Base-by-base conservation (phyloP, 2,113 vertebrate species). In the Acrocephalus kingi region DNA sequence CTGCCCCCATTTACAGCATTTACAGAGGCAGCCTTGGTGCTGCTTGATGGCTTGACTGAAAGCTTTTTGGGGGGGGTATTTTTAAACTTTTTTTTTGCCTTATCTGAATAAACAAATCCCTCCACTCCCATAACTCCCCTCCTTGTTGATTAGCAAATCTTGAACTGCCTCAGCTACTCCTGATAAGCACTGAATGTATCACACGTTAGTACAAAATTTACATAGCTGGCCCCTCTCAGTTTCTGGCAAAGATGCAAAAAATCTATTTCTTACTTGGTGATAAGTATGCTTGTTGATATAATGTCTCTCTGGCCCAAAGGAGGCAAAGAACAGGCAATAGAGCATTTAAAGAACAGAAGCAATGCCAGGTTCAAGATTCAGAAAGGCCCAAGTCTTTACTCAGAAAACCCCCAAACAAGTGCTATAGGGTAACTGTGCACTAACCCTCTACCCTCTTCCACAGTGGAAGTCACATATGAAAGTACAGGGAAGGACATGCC, bases 391-490 rank as follows among this genome's bases (percentile, higher is more conserved):
- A 8, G 1, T 71, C 35, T 54, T 84, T 61, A 15, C 31, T 66
- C 27, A 59, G 74, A 30, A 64, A 84, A 74, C 4, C 6, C 21
- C 5, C 39, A 55, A 58, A 6, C 0, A 0, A 0, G 0, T 14
- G 21, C 25, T 59, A 11, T 6, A 59, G 43, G 46, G 55, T 74
- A 88, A 41, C 17, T 51, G 11, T 4, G 2, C 6, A 17, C 30
- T 72, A 78, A 37, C 2, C 14, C n/a, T 61, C n/a, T 56, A n/a
- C 5, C 4, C 9, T 28, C 41, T 66, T 41, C 33, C 52, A 48
- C 7, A 7, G 15, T 39, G 55, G 46, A 90, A 80, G 37, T 6
- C 7, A 2, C 5, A 6, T 4, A 3, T 15, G 10, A 30, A 85
- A 84, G 56, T 13, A 35, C 25, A 54, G 7, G 17, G 18, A 55